Evolutionary conservation across 2,113 vertebrate species (phyloP).

Genomic region (Myocastor coypus): DNA sequence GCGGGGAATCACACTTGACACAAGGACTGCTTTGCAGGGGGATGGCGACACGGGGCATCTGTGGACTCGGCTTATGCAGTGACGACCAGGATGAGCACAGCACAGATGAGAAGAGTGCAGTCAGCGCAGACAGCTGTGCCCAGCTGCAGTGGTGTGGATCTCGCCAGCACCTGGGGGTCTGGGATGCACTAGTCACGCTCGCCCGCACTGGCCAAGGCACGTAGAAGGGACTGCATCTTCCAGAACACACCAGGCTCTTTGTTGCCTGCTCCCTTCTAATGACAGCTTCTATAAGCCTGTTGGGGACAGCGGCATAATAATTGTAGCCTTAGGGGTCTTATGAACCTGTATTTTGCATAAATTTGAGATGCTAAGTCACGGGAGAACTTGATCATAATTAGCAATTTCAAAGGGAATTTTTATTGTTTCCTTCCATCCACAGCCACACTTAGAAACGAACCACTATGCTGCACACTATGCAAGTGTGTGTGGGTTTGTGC

Average conservation of each 20-base stretch:
- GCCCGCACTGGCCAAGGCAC: neutral
- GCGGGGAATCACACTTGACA: neutral
- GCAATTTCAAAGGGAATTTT: neutral
- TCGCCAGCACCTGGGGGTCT: neutral
- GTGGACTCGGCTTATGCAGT: no score
- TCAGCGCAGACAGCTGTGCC: neutral
- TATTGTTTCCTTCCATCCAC: neutral
- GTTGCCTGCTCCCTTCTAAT: neutral
- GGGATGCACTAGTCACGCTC: neutral
- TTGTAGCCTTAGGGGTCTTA: neutral
- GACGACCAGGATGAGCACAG: neutral
- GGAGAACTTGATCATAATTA: neutral
- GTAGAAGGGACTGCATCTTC: neutral
- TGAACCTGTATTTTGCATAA: neutral
- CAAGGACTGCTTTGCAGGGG: neutral
- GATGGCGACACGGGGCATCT: neutral
- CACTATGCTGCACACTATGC: neutral
- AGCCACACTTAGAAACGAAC: neutral
- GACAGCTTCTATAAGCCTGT: neutral
- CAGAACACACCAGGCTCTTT: neutral
- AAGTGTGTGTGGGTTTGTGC: neutral
- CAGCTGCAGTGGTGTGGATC: fast-evolving
- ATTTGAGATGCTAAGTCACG: neutral
- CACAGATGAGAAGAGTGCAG: neutral
- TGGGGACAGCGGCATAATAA: neutral